Evolutionary conservation across 1,140 invertebrate species (phyloP).

Genomic region (Musca vetustissima): DNA sequence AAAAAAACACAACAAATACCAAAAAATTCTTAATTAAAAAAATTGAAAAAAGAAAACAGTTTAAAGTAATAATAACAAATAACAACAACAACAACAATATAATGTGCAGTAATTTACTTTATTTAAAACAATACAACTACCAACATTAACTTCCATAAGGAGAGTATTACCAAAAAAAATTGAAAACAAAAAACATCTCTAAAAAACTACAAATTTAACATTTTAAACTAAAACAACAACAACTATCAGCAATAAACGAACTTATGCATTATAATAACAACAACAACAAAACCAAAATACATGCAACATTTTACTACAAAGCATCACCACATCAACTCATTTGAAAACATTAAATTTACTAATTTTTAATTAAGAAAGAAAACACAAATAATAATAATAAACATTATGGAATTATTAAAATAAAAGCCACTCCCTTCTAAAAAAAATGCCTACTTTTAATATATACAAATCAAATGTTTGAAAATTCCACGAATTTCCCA

Average conservation of each 20-base stretch:
- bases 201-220: background rate
- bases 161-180: background rate
- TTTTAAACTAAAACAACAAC: background rate
- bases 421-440: background rate
- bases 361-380: too few species aligned
- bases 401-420: too few species aligned
- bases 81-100: background rate
- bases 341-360: too few species aligned
- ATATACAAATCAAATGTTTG: too few species aligned
- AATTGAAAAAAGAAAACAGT: too few species aligned
- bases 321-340: background rate
- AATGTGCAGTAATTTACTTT: conserved; percentile 19
- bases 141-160: too few species aligned
- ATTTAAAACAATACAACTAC: background rate
- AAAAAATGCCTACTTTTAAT: background rate
- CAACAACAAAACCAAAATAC: background rate
- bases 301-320: background rate
- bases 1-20: background rate
- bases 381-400: too few species aligned
- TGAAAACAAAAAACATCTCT: background rate
- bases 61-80: conserved; percentile 3
- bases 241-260: conserved; percentile 23
- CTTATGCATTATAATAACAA: conserved; percentile 9
- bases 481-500: too few species aligned
- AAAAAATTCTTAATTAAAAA: background rate